A percentile compares a stretch with the other conserved stretches of the same genome.
These are phyloP conservation scores for Lipophrys pholis DNA, from an alignment of 2,113 vertebrate species.

Conservation along the genomic window DNA sequence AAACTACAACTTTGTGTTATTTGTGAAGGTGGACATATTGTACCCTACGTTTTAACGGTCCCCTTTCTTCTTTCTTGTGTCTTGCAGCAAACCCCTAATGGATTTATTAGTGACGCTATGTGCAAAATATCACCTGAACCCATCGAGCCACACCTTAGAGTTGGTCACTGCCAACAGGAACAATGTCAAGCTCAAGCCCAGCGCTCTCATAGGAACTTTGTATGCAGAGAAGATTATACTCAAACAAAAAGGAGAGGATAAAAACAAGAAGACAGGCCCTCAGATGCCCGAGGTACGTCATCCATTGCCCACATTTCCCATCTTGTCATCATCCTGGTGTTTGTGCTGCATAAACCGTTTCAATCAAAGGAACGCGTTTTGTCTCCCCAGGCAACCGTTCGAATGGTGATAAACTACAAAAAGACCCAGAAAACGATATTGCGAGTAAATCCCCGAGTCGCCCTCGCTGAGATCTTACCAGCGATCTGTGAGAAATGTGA, in stretches of 20 bases:
- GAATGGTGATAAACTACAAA: constrained; percentile 96
- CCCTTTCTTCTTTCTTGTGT: constrained; percentile 2
- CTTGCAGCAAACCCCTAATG: constrained; percentile 94
- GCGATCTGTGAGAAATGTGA: constrained; percentile 96
- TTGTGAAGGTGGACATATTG: too few species aligned
- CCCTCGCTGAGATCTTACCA: constrained; percentile 87
- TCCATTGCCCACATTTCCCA: too few species aligned
- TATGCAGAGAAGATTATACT: constrained; percentile 93
- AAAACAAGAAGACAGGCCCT: constrained; percentile 88
- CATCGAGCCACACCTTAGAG: constrained; percentile 93
- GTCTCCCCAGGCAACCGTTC: constrained; percentile 90
- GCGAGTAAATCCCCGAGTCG: constrained; percentile 89
- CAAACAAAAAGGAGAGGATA: constrained; percentile 91
- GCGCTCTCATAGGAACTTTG: constrained; percentile 91
- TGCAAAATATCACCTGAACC: constrained; percentile 94
- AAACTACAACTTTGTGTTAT: too few species aligned
- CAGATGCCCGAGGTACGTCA: constrained; percentile 91
- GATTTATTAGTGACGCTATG: constrained; percentile 95
- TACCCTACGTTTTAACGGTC: too few species aligned
- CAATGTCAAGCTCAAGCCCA: constrained; percentile 94
- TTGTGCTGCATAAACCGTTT: neutral
- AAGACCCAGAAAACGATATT: constrained; percentile 95
- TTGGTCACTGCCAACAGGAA: constrained; percentile 89
- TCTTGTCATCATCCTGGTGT: neutral
- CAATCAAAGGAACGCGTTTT: neutral